Evolutionary conservation across 2,113 vertebrate species (phyloP), one percentile per base, ranked within the genome.

Genomic region (Crypturellus undulatus): DNA sequence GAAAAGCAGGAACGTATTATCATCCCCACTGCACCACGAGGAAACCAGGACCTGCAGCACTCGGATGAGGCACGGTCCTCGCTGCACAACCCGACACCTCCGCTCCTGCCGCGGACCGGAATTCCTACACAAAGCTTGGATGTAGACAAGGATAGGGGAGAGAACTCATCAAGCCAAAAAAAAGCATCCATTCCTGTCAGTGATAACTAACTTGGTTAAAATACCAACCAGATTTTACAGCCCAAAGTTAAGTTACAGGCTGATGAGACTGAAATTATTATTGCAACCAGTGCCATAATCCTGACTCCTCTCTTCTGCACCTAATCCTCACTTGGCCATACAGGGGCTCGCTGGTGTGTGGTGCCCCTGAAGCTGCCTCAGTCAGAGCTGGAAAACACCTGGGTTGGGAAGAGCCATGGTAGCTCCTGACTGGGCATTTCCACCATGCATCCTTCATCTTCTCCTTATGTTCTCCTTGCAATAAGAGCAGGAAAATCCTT

Each of bases 231-330:
- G 73, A 43, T 25, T 49, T 82, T 12, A 30, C 18, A 79, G 49
- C 71, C 71, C 59, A 11, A 64, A 88, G 88, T 34, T 78, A n/a
- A 80, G 70, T 75, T 38, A 43, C 69, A 84, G 71, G 88, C 85
- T 92, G 82, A 72, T 90, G 82, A 86, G n/a, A 63, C 79, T 84
- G 25, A 65, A 25, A 28, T 20, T 32, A 17, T 43, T 59, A 32
- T 59, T 63, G 65, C 24, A 90, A 77, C 34, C 88, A 42, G 1
- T 4, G 12, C 42, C 24, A 86, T 72, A 12, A 64, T 25, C 59
- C 19, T 10, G 17, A 72, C 6, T 36, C n/a, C 77, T 45, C 9
- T 60, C 25, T 68, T 43, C 71, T 52, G 54, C 12, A n/a, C 67
- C 59, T 26, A 62, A 38, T 64, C 47, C 28, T 68, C 28, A n/a